phyloP scores from a whole-genome alignment of 2,797 vertebrate genomes.

The Pipistrellus kuhlii region DNA sequence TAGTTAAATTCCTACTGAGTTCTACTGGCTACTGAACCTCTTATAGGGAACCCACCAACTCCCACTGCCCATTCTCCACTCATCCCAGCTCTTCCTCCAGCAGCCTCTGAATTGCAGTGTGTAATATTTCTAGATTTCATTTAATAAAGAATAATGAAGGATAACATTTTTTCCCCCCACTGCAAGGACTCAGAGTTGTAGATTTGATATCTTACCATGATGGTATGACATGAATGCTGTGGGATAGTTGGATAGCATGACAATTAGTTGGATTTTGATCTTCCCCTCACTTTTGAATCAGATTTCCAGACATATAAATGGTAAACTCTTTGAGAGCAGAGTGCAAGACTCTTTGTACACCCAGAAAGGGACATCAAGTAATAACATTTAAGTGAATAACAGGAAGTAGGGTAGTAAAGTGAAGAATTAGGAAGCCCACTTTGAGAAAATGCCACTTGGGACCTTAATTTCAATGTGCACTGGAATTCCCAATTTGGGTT shows the following conservation, averaged over 20 bases:
- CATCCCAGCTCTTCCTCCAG: neutral
- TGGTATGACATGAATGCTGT: neutral
- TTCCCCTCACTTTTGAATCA: neutral
- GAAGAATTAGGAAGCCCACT: neutral
- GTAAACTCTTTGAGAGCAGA: neutral
- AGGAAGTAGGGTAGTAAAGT: neutral
- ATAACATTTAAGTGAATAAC: neutral
- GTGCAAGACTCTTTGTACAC: neutral
- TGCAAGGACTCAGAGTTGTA: neutral
- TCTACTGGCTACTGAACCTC: neutral
- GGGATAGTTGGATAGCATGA: neutral
- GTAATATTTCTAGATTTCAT: constrained; percentile 11
- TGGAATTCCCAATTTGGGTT: neutral
- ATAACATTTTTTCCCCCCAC: neutral
- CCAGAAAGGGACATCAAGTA: neutral
- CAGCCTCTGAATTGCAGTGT: neutral
- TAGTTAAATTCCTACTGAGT: neutral
- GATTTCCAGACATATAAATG: neutral
- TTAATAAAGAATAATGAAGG: neutral
- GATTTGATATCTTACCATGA: neutral
- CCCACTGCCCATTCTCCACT: no score
- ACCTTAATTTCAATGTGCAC: neutral
- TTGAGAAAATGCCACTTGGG: neutral
- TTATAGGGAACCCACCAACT: neutral
- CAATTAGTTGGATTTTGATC: neutral